A percentile compares a stretch with the other conserved stretches of the same genome.
These are phyloP conservation scores for Procavia capensis DNA, from an alignment of 2,113 vertebrate species.

Conservation along the genomic window DNA sequence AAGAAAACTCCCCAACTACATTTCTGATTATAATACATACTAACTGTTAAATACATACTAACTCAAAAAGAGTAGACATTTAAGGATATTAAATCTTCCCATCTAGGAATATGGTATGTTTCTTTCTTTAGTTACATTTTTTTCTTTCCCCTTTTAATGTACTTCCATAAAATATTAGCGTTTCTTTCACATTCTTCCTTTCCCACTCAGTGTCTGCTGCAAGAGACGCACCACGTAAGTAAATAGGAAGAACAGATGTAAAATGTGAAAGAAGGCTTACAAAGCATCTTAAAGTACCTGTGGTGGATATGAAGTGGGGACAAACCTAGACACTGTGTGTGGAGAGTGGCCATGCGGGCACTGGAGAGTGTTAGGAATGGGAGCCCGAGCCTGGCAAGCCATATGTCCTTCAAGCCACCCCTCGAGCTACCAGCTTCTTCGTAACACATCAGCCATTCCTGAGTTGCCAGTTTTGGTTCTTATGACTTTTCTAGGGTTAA, in stretches of 20 bases:
- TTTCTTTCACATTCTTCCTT: not conserved
- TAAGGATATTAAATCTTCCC: not conserved
- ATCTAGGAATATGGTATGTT: not conserved
- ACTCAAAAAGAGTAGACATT: not conserved
- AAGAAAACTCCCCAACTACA: not conserved
- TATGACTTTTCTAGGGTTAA: not conserved
- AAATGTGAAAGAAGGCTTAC: not conserved
- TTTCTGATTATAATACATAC: conserved; percentile 44
- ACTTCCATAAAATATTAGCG: not conserved
- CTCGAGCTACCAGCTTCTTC: not conserved
- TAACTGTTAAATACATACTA: not conserved
- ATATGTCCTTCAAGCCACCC: not conserved
- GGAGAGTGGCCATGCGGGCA: not conserved
- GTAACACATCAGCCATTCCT: not conserved
- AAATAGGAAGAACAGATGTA: not conserved
- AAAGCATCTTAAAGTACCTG: not conserved
- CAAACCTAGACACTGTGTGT: not conserved
- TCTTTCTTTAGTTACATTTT: not conserved
- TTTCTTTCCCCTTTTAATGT: not conserved
- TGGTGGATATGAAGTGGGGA: not conserved
- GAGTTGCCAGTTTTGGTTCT: not conserved
- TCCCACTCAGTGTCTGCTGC: not conserved
- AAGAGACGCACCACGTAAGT: not conserved
- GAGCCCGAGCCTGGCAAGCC: not conserved
- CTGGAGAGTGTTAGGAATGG: not conserved